Evolutionary conservation across 2,113 vertebrate genomes (phyloP).

Genomic region (Rousettus leschenaultii): DNA sequence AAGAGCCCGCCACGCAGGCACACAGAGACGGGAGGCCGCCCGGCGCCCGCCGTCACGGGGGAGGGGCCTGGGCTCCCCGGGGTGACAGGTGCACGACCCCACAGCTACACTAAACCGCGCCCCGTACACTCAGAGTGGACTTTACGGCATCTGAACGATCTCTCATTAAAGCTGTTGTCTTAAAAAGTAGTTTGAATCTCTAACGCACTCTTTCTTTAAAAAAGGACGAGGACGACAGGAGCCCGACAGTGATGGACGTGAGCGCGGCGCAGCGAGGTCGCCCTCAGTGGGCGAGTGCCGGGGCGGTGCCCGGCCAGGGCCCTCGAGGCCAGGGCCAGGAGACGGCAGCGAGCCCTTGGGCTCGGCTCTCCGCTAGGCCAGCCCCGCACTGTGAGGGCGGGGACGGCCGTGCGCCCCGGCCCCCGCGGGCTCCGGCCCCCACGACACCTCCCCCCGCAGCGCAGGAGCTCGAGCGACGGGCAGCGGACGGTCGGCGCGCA

Average conservation of each 20-base stretch:
- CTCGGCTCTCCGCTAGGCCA: too few species aligned
- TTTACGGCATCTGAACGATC: too few species aligned
- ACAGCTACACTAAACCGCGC: accelerated
- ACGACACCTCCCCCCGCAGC: accelerated
- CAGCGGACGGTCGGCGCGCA: not conserved
- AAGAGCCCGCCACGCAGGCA: accelerated
- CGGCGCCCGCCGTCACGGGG: too few species aligned
- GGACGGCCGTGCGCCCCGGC: too few species aligned
- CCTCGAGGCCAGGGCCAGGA: too few species aligned
- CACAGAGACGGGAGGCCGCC: too few species aligned
- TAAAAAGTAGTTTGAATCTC: not conserved
- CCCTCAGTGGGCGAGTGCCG: accelerated
- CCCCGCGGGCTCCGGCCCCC: too few species aligned
- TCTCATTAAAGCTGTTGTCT: not conserved
- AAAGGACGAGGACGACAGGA: too few species aligned
- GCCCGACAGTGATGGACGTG: not conserved
- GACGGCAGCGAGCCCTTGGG: too few species aligned
- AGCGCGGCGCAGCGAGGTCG: not conserved
- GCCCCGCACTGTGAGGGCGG: too few species aligned
- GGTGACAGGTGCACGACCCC: accelerated
- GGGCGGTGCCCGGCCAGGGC: accelerated
- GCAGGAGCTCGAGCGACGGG: not conserved
- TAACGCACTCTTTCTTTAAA: not conserved
- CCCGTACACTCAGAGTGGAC: too few species aligned
- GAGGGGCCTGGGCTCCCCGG: not conserved